Conservation (phyloP, 2,888 invertebrate species). For the Sisyra nigra region DNA sequence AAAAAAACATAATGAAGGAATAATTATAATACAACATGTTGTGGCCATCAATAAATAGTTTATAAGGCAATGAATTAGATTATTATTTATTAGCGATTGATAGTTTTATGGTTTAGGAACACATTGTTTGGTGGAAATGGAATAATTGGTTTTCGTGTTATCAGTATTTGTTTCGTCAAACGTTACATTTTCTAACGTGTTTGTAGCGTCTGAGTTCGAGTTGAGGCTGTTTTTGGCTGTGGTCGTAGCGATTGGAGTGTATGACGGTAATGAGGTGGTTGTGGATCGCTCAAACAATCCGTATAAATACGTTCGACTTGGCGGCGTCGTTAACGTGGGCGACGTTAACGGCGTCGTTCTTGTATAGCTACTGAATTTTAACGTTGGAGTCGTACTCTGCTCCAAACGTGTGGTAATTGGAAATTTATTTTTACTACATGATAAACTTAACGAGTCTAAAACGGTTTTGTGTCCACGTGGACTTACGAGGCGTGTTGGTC, state of each 20-base stretch:
- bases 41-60: too few relatives aligned
- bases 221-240: too few relatives aligned
- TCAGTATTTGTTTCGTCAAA: background rate
- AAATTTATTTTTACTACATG: slow-evolving; percentile 41
- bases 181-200: background rate
- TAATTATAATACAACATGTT: slow-evolving; percentile 2
- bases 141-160: background rate
- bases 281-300: too few relatives aligned
- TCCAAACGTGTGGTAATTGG: slow-evolving; percentile 30
- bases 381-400: too few relatives aligned
- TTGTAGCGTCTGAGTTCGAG: too few relatives aligned
- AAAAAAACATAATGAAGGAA: too few relatives aligned
- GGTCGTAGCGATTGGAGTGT: too few relatives aligned
- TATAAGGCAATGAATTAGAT: slow-evolving; percentile 6
- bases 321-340: too few relatives aligned
- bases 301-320: too few relatives aligned
- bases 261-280: too few relatives aligned
- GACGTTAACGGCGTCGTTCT: too few relatives aligned
- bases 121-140: slow-evolving; percentile 6
- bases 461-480: slow-evolving; percentile 18
- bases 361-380: too few relatives aligned
- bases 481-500: slow-evolving; percentile 7
- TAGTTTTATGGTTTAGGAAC: slow-evolving; percentile 4
- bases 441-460: slow-evolving; percentile 29
- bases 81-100: slow-evolving; percentile 1